Evolutionary conservation across 2,113 vertebrate species (phyloP), one percentile per base, ranked within the genome.

Genomic region (Antechinus flavipes): DNA sequence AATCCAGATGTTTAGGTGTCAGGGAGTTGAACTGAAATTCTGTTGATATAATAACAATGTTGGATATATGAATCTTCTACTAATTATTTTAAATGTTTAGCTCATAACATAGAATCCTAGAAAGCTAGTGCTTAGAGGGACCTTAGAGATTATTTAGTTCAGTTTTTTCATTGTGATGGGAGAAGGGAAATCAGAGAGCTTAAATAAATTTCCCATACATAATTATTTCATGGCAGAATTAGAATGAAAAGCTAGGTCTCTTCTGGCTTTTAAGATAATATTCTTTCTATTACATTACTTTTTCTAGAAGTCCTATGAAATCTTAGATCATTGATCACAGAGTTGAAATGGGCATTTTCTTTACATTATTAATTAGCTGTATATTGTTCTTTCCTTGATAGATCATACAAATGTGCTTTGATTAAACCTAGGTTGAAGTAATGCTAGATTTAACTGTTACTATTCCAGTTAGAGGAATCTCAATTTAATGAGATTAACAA

Each of bases 21-120:
- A 23, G 89, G n/a, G 23, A 53, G 23, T n/a, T 24, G 42, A 25
- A 50, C 61, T 92, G 9, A 93, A 91, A 54, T 55, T 46, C 27
- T 52, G 1, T 19, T 92, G 42, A 35, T 76, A 27, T 53, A 95
- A 27, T 90, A 91, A 92, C 84, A 11, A 92, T 25, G 1, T 22
- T 61, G 24, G 58, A 68, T 61, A 42, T 54, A 93, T 90, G 52
- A 94, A 46, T 91, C 76, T 92, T 91, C 84, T 50, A 61, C 2
- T 61, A 90, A 92, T 47, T 68, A 22, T 95, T 93, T 61, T 90
- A 94, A 92, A n/a, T 47, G 46, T 93, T 84, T 84, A 42, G 68
- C 42, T n/a, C 35, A 42, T 84, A n/a, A 42, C 16, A 35, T 35
- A 90, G n/a, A 11, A 19, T 8, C 35, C 94, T 92, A 91, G 1